These are phyloP conservation scores for Numenius arquata DNA, from an alignment of 2,113 vertebrate genomes.

Conservation along the genomic window DNA sequence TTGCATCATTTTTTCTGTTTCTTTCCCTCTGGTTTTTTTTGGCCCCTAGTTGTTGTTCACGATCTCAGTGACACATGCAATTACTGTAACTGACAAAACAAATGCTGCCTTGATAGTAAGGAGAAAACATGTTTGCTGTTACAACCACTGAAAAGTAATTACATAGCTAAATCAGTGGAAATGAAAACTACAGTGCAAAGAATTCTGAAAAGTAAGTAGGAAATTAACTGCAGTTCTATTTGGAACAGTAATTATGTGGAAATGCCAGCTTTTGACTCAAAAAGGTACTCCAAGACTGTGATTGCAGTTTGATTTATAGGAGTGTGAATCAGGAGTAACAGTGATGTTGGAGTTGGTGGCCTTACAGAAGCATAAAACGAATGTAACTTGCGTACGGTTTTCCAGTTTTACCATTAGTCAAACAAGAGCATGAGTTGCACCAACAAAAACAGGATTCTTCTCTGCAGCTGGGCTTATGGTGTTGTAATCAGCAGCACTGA, in stretches of 20 bases:
- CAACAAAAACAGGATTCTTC: not conserved
- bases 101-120: not conserved
- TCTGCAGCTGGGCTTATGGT: not conserved
- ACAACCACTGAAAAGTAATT: conserved; percentile 12
- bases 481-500: not conserved
- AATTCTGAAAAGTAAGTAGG: not conserved
- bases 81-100: not conserved
- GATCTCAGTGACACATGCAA: not conserved
- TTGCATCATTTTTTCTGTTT: not conserved
- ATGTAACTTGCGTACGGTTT: not conserved
- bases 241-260: not conserved
- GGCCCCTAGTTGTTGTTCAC: not conserved
- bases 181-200: not conserved
- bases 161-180: not conserved
- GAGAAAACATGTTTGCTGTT: not conserved
- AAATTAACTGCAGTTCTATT: not conserved
- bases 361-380: not conserved
- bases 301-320: conserved; percentile 14
- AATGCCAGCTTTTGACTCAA: not conserved
- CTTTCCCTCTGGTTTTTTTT: not conserved
- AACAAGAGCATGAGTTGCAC: fast-evolving
- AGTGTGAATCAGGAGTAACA: not conserved
- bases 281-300: not conserved
- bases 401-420: not conserved
- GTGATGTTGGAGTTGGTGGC: not conserved